Conservation (phyloP, 2,113 vertebrate genomes). For the Cettia cetti region DNA sequence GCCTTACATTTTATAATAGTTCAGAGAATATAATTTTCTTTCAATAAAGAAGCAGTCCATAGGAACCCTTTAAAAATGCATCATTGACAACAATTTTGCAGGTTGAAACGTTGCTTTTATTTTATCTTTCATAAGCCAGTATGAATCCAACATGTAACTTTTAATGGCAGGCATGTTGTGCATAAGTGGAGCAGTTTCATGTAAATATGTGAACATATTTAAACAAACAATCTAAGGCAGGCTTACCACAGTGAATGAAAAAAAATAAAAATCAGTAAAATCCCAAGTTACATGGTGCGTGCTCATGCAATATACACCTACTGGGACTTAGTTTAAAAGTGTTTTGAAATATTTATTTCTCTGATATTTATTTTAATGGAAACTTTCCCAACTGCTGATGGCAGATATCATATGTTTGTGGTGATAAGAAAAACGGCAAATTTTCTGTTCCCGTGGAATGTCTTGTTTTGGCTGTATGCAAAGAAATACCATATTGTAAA, state of each 20-base stretch:
- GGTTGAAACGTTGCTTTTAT: not conserved
- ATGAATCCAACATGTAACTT: not conserved
- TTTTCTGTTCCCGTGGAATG: not conserved
- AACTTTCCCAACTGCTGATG: not conserved
- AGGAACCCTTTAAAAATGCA: not conserved
- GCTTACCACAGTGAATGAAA: not conserved
- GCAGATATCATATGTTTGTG: not conserved
- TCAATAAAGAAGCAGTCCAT: not conserved
- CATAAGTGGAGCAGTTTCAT: not conserved
- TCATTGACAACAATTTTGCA: not conserved
- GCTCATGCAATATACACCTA: not conserved
- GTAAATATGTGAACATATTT: not conserved
- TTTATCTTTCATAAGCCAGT: not conserved
- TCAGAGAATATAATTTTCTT: not conserved
- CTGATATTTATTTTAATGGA: conserved; percentile 27
- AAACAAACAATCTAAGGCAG: not conserved
- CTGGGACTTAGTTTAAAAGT: not conserved
- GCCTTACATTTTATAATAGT: not conserved
- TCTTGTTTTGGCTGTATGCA: not conserved
- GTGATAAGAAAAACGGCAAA: not conserved
- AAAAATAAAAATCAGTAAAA: not conserved
- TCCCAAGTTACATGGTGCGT: not conserved
- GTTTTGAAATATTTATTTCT: conserved; percentile 5
- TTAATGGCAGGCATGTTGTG: not conserved
- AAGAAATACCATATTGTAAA: not conserved